These are phyloP conservation scores for Nineta flava DNA, from an alignment of 2,888 invertebrate species.

Conservation along the genomic window DNA sequence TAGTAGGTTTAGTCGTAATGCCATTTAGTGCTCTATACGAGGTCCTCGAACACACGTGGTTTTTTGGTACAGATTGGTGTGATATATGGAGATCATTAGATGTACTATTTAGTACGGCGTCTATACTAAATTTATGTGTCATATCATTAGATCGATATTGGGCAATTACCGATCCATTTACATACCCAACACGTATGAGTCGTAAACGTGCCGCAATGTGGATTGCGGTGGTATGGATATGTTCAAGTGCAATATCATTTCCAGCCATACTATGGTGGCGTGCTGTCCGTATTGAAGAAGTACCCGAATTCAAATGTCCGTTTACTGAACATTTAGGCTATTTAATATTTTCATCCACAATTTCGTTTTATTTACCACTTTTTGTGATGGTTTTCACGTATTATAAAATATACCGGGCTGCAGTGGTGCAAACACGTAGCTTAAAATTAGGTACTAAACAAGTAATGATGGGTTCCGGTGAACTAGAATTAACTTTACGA, in stretches of 20 bases:
- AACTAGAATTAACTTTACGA: conserved; percentile 72
- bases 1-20: conserved; percentile 95
- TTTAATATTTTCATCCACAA: conserved; percentile 90
- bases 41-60: conserved; percentile 79
- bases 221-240: conserved; percentile 91
- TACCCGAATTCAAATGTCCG: conserved; percentile 74
- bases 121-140: conserved; percentile 92
- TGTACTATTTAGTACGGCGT: conserved; percentile 93
- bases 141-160: conserved; percentile 94
- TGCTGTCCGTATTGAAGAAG: conserved; percentile 65
- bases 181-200: conserved; percentile 91
- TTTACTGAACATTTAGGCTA: conserved; percentile 96
- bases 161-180: conserved; percentile 98
- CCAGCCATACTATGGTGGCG: conserved; percentile 96
- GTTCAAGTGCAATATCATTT: conserved; percentile 92
- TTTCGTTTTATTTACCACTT: conserved; percentile 93
- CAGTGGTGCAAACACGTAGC: conserved; percentile 80
- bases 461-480: conserved; percentile 70
- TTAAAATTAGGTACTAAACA: conserved; percentile 84
- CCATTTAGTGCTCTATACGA: conserved; percentile 89
- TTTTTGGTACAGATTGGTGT: conserved; percentile 91
- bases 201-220: conserved; percentile 69
- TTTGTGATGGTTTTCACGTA: conserved; percentile 98
- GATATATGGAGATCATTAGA: conserved; percentile 96
- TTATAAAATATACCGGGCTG: conserved; percentile 88